Evolutionary conservation across 2,113 vertebrate genomes (phyloP).

Genomic region (Montifringilla adamsi): DNA sequence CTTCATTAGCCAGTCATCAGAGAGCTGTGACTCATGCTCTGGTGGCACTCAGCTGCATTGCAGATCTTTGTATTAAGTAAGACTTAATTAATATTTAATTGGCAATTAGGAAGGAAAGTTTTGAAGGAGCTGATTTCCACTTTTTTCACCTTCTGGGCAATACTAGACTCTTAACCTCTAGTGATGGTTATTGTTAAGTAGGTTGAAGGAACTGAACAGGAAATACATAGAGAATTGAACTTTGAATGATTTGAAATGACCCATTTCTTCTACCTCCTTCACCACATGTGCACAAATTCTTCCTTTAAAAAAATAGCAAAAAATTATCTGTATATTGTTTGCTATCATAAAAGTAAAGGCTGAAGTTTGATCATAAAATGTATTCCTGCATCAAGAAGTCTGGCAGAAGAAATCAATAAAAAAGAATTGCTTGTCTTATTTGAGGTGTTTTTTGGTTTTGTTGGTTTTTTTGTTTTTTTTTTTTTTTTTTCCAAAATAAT

Average conservation of each 20-base stretch:
- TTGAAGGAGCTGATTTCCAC: not conserved
- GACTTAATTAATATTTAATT: conserved; percentile 22
- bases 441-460: not conserved
- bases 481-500: conserved; percentile 12
- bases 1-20: not conserved
- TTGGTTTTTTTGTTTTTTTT: too few relatives aligned
- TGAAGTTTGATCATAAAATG: conserved; percentile 57
- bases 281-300: not conserved
- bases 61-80: not conserved
- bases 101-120: conserved; percentile 5
- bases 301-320: not conserved
- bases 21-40: not conserved
- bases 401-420: conserved; percentile 65
- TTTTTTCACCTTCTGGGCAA: not conserved
- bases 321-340: not conserved
- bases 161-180: not conserved
- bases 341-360: conserved; percentile 7
- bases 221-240: not conserved
- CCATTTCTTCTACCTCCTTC: not conserved
- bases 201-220: not conserved
- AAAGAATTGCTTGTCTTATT: conserved; percentile 53
- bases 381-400: conserved; percentile 57
- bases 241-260: not conserved
- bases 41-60: not conserved
- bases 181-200: not conserved